Conservation (phyloP, 2,797 vertebrate genomes). For the Pempheris klunzingeri region DNA sequence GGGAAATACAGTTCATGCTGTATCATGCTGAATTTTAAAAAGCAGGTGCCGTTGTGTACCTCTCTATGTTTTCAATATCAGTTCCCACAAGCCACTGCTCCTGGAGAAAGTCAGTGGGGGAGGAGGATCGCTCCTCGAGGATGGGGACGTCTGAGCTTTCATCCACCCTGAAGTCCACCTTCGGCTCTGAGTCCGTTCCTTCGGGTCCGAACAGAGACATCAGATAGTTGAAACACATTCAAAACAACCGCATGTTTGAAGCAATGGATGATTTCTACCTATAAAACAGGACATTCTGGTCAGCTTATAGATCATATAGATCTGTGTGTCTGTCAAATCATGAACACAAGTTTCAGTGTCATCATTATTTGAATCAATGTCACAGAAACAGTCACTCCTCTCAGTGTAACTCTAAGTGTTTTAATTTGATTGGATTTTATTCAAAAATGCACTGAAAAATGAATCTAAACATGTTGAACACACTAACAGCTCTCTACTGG, state of each 20-base stretch:
- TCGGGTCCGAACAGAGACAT: background rate
- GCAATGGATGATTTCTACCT: background rate
- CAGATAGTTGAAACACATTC: background rate
- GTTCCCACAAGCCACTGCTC: conserved; percentile 94
- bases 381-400: background rate
- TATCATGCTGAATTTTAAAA: background rate
- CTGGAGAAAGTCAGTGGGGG: conserved; percentile 90
- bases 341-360: background rate
- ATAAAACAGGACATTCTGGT: background rate
- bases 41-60: conserved; percentile 76
- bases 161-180: conserved; percentile 90
- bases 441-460: background rate
- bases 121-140: conserved; percentile 91
- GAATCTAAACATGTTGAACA: background rate
- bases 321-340: no score
- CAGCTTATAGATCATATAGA: no score
- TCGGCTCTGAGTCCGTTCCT: conserved; percentile 90
- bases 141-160: conserved; percentile 93
- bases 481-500: conserved; percentile 38
- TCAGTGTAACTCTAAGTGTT: background rate
- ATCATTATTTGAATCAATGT: background rate
- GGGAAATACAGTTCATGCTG: background rate
- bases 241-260: background rate
- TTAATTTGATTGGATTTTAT: background rate
- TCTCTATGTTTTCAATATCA: conserved; percentile 96